Percentiles rank a stretch among this genome's conserved stretches.
Conservation (phyloP, 2,888 invertebrate genomes). For the Drosophila longiperda region DNA sequence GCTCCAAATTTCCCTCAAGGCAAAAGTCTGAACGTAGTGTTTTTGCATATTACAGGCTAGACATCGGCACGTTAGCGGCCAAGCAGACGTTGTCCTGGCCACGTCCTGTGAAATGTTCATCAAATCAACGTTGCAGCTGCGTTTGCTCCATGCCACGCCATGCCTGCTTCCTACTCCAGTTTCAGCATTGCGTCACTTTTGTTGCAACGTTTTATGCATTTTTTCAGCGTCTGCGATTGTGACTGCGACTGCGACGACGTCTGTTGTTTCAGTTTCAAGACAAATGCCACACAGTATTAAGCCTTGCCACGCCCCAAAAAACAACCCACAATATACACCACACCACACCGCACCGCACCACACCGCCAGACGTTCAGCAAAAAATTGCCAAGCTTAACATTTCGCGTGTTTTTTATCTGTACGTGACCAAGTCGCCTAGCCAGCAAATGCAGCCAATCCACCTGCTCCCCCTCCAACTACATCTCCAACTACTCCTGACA, state of each 20-base stretch:
- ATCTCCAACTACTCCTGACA: not conserved
- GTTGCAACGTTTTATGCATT: constrained; percentile 80
- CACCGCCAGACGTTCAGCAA: constrained; percentile 49
- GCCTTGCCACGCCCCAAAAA: constrained; percentile 50
- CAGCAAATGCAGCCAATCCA: constrained; percentile 62
- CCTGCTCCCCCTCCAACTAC: not conserved
- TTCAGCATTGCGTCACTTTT: constrained; percentile 53
- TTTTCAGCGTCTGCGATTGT: constrained; percentile 71
- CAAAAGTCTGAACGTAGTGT: constrained; percentile 66
- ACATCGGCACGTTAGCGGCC: constrained; percentile 68
- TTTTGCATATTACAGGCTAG: constrained; percentile 74
- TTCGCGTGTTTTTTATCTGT: constrained; percentile 70
- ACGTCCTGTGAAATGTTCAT: constrained; percentile 69
- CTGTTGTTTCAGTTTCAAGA: constrained; percentile 78
- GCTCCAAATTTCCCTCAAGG: constrained; percentile 69
- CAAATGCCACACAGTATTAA: constrained; percentile 79
- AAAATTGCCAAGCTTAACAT: constrained; percentile 79
- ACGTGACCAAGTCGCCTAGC: constrained; percentile 78
- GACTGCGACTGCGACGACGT: constrained; percentile 61
- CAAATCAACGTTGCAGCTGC: constrained; percentile 78
- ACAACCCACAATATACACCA: constrained; percentile 22
- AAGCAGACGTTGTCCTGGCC: constrained; percentile 53
- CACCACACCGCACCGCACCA: constrained; percentile 14
- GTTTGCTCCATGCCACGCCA: constrained; percentile 1
- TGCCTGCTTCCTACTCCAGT: not conserved